A percentile compares a stretch with the other conserved stretches of the same genome.
phyloP scores from a whole-genome alignment of 2,888 invertebrate species.

The Hedya salicella region DNA sequence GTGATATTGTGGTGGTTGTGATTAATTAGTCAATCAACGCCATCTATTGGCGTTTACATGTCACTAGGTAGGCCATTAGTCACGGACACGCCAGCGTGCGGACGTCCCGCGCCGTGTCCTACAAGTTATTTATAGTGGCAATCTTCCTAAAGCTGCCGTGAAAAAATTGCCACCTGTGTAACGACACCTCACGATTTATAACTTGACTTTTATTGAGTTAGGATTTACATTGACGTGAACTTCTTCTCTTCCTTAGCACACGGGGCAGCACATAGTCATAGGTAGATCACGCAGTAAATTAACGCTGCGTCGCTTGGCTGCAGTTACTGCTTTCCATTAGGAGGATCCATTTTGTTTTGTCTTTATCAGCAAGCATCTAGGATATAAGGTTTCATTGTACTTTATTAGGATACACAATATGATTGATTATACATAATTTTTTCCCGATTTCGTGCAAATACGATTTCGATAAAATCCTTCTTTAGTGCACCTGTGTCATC shows the following conservation, averaged over 20 bases:
- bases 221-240: constrained; percentile 59
- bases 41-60: constrained; percentile 71
- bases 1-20: constrained; percentile 55
- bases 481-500: too few species aligned
- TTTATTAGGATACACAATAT: too few species aligned
- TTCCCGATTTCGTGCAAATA: too few species aligned
- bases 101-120: constrained; percentile 64
- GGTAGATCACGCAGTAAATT: neutral
- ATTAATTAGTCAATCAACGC: constrained; percentile 79
- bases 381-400: too few species aligned
- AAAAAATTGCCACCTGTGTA: constrained; percentile 70
- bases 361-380: too few species aligned
- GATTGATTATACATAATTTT: too few species aligned
- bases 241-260: neutral
- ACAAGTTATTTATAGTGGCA: constrained; percentile 78
- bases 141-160: constrained; percentile 68
- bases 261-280: neutral
- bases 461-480: too few species aligned
- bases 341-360: too few species aligned
- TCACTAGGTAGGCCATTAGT: constrained; percentile 72
- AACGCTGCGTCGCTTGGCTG: too few species aligned
- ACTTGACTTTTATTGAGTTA: constrained; percentile 62
- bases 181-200: constrained; percentile 68
- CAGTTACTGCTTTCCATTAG: too few species aligned
- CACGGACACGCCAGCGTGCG: constrained; percentile 64